Evolutionary conservation across 2,888 invertebrate genomes (phyloP).

Genomic region (Drepanosiphum platanoidis): DNA sequence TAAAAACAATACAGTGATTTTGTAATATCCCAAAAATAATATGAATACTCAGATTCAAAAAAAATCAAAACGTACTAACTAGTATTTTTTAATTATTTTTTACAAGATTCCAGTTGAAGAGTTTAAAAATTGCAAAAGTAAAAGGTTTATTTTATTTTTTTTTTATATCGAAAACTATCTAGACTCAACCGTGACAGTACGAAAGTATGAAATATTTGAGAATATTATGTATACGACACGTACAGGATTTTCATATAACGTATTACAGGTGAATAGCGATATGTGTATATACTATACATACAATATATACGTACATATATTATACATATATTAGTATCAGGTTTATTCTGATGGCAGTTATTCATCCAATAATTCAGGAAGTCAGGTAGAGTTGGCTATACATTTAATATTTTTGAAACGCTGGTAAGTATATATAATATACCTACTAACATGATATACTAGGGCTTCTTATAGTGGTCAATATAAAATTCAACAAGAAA

Average conservation of each 20-base stretch:
- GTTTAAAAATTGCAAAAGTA: not conserved
- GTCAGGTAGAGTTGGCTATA: constrained; percentile 1
- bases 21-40: no score
- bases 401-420: not conserved
- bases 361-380: constrained; percentile 21
- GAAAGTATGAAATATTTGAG: not conserved
- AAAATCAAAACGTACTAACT: no score
- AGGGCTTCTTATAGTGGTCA: constrained; percentile 46
- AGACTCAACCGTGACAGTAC: not conserved
- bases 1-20: no score
- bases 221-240: not conserved
- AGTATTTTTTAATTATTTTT: no score
- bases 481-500: constrained; percentile 48
- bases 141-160: no score
- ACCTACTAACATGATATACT: constrained; percentile 6
- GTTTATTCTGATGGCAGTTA: not conserved
- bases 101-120: no score
- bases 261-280: not conserved
- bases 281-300: not conserved
- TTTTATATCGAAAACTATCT: not conserved
- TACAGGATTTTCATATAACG: not conserved
- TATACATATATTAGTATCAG: constrained; percentile 29
- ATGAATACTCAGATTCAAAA: no score
- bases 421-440: no score
- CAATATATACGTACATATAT: not conserved